These are phyloP conservation scores for Entomyzon cyanotis DNA, from an alignment of 2,113 vertebrate species.

Conservation along the genomic window DNA sequence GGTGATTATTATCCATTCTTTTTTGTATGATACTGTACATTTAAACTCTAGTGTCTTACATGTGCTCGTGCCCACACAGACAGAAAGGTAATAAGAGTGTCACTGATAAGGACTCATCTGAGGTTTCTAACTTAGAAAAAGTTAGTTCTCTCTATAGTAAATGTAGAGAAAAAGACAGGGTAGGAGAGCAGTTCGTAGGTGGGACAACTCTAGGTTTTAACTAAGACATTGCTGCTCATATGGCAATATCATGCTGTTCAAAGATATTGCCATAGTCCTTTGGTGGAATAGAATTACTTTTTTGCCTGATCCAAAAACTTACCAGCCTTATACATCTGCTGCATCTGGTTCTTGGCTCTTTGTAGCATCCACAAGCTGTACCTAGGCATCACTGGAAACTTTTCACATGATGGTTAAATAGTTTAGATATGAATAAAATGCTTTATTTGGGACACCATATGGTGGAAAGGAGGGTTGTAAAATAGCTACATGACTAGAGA, in stretches of 20 bases:
- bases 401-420: not conserved
- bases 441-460: not conserved
- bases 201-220: not conserved
- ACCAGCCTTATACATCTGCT: not conserved
- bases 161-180: not conserved
- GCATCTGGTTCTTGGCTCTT: not conserved
- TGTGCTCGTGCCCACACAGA: not conserved
- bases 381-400: not conserved
- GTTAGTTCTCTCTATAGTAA: not conserved
- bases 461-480: not conserved
- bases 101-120: not conserved
- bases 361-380: not conserved
- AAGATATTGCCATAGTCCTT: not conserved
- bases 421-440: not conserved
- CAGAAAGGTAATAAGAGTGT: not conserved
- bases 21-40: not conserved
- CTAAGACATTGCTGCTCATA: not conserved
- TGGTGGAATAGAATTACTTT: not conserved
- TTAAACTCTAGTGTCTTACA: not conserved
- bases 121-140: not conserved
- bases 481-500: not conserved
- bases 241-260: not conserved
- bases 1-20: not conserved
- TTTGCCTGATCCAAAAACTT: not conserved
- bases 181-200: not conserved